phyloP scores from a whole-genome alignment of 2,113 vertebrate species.

The Sus scrofa region T2T-Sscrofa CM000814.6:100760001-100760500 shows the following conservation, averaged over 20 bases:
- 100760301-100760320: not conserved
- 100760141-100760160: constrained; percentile 73
- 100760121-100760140: constrained; percentile 71
- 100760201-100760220: constrained; percentile 73
- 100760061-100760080: constrained; percentile 76
- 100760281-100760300: constrained; percentile 81
- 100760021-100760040: not conserved
- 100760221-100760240: constrained; percentile 72
- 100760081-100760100: constrained; percentile 74
- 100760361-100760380: constrained; percentile 56
- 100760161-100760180: constrained; percentile 72
- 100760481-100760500: constrained; percentile 48
- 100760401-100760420: constrained; percentile 52
- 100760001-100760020: constrained; percentile 23
- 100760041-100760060: constrained; percentile 40
- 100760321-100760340: constrained; percentile 45
- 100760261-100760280: constrained; percentile 73
- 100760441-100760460: constrained; percentile 32
- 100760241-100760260: constrained; percentile 83
- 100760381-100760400: constrained; percentile 45
- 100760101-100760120: constrained; percentile 80
- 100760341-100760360: constrained; percentile 69
- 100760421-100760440: constrained; percentile 1
- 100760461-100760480: constrained; percentile 55
- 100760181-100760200: constrained; percentile 78